phyloP scores from a whole-genome alignment of 2,888 invertebrate genomes.

The Ecliptopera silaceata region DNA sequence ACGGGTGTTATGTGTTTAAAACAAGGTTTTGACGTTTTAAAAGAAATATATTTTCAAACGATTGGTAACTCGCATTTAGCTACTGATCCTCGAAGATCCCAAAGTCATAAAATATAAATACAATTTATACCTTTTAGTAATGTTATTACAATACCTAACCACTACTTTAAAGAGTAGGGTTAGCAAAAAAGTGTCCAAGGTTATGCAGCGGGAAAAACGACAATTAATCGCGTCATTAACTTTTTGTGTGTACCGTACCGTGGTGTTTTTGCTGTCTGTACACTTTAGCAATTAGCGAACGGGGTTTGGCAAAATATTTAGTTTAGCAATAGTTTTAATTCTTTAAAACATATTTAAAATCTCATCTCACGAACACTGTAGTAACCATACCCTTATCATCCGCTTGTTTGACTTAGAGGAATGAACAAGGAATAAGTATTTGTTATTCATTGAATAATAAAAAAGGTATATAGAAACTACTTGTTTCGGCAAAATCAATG shows the following conservation, averaged over 20 bases:
- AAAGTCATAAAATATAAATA: too few relatives aligned
- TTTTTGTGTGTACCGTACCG: slow-evolving; percentile 47
- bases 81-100: too few relatives aligned
- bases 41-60: background rate
- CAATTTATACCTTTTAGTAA: too few relatives aligned
- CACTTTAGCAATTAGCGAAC: slow-evolving; percentile 21
- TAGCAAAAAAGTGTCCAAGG: slow-evolving; percentile 44
- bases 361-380: too few relatives aligned
- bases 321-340: slow-evolving; percentile 2
- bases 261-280: slow-evolving; percentile 28
- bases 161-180: slow-evolving; percentile 20
- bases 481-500: too few relatives aligned
- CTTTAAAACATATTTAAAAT: too few relatives aligned
- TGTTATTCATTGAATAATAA: too few relatives aligned
- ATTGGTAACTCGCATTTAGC: too few relatives aligned
- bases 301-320: slow-evolving; percentile 7
- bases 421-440: too few relatives aligned
- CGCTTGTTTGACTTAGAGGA: too few relatives aligned
- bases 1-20: background rate
- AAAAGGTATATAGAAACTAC: too few relatives aligned
- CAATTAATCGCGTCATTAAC: slow-evolving; percentile 53
- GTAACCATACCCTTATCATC: too few relatives aligned
- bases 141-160: background rate
- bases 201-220: slow-evolving; percentile 45
- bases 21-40: background rate